Conservation (phyloP, 2,888 invertebrate species). For the Epistrophe eligans region DNA sequence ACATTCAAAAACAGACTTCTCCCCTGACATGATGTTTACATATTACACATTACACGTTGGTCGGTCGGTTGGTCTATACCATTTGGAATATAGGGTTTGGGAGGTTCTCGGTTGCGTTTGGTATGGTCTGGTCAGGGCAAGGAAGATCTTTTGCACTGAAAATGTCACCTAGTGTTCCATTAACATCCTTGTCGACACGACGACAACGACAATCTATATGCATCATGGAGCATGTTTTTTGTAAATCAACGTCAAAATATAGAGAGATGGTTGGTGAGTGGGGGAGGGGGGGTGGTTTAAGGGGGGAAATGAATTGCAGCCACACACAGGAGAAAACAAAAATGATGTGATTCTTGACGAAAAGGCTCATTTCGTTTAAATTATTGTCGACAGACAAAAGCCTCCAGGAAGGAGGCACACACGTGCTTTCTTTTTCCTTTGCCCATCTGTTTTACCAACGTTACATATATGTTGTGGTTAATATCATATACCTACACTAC, state of each 20-base stretch:
- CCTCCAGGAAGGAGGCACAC: constrained; percentile 59
- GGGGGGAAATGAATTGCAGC: constrained; percentile 29
- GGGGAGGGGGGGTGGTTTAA: background rate
- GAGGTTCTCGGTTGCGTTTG: background rate
- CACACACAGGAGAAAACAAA: constrained; percentile 32
- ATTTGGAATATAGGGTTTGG: background rate
- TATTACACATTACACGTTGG: constrained; percentile 28
- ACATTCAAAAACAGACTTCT: constrained; percentile 22
- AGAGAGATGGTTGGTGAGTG: background rate
- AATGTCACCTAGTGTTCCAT: constrained; percentile 73
- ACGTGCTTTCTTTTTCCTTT: constrained; percentile 66
- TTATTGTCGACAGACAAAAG: constrained; percentile 74
- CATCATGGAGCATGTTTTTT: constrained; percentile 66
- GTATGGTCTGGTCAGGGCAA: constrained; percentile 12
- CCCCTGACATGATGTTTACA: constrained; percentile 38
- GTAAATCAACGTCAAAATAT: constrained; percentile 69
- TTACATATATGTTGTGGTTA: constrained; percentile 3
- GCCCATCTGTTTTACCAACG: constrained; percentile 27
- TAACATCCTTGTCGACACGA: constrained; percentile 65
- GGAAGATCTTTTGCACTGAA: constrained; percentile 67
- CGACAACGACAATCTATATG: constrained; percentile 65
- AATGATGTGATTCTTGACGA: constrained; percentile 43
- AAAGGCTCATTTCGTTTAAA: constrained; percentile 70
- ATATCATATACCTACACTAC: background rate
- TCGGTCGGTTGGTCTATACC: background rate